phyloP scores from a whole-genome alignment of 2,797 vertebrate genomes.

The Epinephelus awoara region DNA sequence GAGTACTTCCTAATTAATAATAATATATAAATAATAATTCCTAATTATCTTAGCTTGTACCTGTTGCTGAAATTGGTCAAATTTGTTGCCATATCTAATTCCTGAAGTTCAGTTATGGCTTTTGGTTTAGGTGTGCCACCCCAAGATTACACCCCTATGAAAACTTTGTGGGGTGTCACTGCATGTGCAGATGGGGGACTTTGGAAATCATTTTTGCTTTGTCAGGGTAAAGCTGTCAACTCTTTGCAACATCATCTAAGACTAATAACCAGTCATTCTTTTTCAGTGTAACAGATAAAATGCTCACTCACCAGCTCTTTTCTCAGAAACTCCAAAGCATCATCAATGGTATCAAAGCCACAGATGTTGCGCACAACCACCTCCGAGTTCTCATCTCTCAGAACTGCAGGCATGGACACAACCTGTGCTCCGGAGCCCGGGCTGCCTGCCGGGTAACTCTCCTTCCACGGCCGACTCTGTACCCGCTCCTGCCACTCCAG shows the following conservation, averaged over 20 bases:
- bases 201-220: background rate
- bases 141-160: too few species aligned
- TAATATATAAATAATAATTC: too few species aligned
- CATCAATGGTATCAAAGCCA: constrained; percentile 91
- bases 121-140: too few species aligned
- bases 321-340: constrained; percentile 92
- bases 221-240: too few species aligned
- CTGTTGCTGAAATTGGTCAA: too few species aligned
- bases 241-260: background rate
- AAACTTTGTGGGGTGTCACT: too few species aligned
- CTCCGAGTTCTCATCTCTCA: constrained; percentile 58
- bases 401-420: constrained; percentile 29
- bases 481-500: constrained; percentile 93
- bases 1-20: too few species aligned
- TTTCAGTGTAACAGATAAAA: background rate
- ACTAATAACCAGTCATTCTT: background rate
- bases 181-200: background rate
- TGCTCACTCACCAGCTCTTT: constrained; percentile 91
- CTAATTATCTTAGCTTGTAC: too few species aligned
- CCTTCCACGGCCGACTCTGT: constrained; percentile 88
- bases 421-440: constrained; percentile 32
- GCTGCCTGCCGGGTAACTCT: constrained; percentile 4
- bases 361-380: constrained; percentile 80
- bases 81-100: too few species aligned
- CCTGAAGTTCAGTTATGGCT: too few species aligned